Evolutionary conservation across 2,113 vertebrate genomes (phyloP), one percentile per base, ranked within the genome.

Genomic region (Protobothrops mucrosquamatus): DNA sequence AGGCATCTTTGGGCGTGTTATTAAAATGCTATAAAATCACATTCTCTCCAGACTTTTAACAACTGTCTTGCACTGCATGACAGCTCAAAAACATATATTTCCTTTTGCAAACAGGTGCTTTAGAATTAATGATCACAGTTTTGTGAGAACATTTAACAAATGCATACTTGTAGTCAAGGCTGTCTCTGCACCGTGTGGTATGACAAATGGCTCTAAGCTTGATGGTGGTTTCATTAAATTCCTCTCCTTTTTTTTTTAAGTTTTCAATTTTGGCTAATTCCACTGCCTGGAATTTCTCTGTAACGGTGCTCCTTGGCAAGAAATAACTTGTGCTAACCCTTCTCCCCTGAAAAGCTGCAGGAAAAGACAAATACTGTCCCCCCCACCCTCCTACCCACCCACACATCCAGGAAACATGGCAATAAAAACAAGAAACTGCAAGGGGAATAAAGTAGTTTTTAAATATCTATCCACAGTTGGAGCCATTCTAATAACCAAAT

Each of bases 41-140:
- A 18, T 94, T 93, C 93, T 97, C 94, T 93, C 81, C 91, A 94
- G 94, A 93, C 92, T 96, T 96, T 93, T 92, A 95, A 85, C 95
- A 92, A 85, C 93, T 96, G 89, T 34, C 94, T 86, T 1, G 93
- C 29, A 54, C 93, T 92, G 88, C 91, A 56, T 1, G 12, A 85
- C 93, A 91, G 89, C 94, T 94, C 9, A 0, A 92, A 93, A 94
- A 3, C 93, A 51, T 24, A 0, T 48, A 91, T 94, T 94, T 94
- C 20, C 88, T 56, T 95, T 91, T 92, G 86, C 54, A 43, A 91
- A 88, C 92, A 95, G 92, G 61, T 93, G 91, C 85, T 95, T 95
- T 93, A 54, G 93, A 94, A 96, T 95, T 93, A 95, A 96, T 91
- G 91, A 94, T 94, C 54, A 12, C 52, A 86, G 90, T 89, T 56